A percentile compares a stretch with the other conserved stretches of the same genome.
phyloP scores from a whole-genome alignment of 2,888 invertebrate genomes.

The Lepidochitona cinerea region DNA sequence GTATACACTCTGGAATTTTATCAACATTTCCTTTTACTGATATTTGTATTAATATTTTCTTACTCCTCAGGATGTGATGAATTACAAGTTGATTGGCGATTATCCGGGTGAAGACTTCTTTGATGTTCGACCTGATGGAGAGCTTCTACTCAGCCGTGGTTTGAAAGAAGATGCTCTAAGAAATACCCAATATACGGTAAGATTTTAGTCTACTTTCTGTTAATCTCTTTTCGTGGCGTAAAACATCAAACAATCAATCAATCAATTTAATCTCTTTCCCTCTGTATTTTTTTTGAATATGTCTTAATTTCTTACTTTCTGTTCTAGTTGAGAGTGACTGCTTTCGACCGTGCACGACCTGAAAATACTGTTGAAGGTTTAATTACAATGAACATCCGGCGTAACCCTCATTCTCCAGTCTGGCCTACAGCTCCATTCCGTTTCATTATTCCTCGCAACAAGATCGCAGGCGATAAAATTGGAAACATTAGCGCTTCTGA shows the following conservation, averaged over 20 bases:
- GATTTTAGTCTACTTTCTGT: not conserved
- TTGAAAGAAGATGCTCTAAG: slow-evolving; percentile 30
- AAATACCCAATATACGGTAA: not conserved
- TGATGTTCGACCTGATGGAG: slow-evolving; percentile 31
- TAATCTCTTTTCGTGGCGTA: too few relatives aligned
- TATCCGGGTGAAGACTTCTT: slow-evolving; percentile 62
- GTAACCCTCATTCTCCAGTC: slow-evolving; percentile 47
- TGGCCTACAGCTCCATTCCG: slow-evolving; percentile 5
- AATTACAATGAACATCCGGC: slow-evolving; percentile 42
- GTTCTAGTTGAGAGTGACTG: slow-evolving; percentile 30
- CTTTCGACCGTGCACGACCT: slow-evolving; percentile 50
- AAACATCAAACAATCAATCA: too few relatives aligned
- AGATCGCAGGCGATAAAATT: not conserved
- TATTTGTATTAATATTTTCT: too few relatives aligned
- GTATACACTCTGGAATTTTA: too few relatives aligned
- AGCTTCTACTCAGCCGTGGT: slow-evolving; percentile 36
- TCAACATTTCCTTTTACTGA: too few relatives aligned
- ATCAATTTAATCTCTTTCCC: too few relatives aligned
- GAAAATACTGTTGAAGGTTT: slow-evolving; percentile 46
- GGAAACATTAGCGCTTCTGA: slow-evolving; percentile 6
- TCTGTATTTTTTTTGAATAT: slow-evolving; percentile 26
- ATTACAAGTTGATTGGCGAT: slow-evolving; percentile 56
- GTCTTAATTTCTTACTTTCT: slow-evolving; percentile 27
- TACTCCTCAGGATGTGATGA: slow-evolving; percentile 43
- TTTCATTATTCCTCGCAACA: not conserved